Evolutionary conservation across 1,140 invertebrate genomes (phyloP).

Genomic region (Drosophila parabipectinata): DNA sequence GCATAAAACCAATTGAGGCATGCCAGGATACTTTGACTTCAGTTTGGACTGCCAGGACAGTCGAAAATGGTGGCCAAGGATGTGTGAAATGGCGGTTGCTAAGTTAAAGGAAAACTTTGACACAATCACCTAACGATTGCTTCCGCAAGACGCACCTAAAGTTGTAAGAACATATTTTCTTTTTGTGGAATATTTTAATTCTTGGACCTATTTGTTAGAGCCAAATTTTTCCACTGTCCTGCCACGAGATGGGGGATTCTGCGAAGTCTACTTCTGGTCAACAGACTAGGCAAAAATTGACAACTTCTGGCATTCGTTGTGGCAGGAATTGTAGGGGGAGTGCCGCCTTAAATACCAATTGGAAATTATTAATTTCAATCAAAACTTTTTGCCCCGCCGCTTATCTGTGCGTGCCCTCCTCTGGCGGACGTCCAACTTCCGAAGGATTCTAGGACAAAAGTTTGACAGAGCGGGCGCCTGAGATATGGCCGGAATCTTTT

Average conservation of each 20-base stretch:
- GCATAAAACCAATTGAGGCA: constrained; percentile 52
- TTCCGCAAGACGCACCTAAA: not conserved
- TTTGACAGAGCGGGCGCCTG: constrained; percentile 21
- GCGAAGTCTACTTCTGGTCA: constrained; percentile 6
- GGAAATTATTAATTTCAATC: constrained; percentile 79
- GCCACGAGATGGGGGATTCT: not conserved
- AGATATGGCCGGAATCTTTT: constrained; percentile 35
- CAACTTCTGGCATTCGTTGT: constrained; percentile 44
- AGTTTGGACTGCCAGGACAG: constrained; percentile 29
- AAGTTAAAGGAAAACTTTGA: not conserved
- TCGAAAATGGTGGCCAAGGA: not conserved
- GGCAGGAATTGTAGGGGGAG: constrained; percentile 3
- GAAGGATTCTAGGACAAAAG: constrained; percentile 50
- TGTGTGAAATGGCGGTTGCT: not conserved
- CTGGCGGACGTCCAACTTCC: constrained; percentile 8
- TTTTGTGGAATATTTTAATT: not conserved
- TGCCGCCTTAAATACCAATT: constrained; percentile 62
- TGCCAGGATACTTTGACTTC: constrained; percentile 66
- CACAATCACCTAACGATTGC: not conserved
- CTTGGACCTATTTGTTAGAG: not conserved
- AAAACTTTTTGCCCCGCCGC: constrained; percentile 71
- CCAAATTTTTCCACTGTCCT: not conserved
- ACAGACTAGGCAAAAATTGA: constrained; percentile 56
- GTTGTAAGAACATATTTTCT: not conserved
- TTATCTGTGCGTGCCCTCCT: constrained; percentile 71